These are phyloP conservation scores for Delphinapterus leucas DNA, from an alignment of 2,113 vertebrate species.

Conservation along the genomic window DNA sequence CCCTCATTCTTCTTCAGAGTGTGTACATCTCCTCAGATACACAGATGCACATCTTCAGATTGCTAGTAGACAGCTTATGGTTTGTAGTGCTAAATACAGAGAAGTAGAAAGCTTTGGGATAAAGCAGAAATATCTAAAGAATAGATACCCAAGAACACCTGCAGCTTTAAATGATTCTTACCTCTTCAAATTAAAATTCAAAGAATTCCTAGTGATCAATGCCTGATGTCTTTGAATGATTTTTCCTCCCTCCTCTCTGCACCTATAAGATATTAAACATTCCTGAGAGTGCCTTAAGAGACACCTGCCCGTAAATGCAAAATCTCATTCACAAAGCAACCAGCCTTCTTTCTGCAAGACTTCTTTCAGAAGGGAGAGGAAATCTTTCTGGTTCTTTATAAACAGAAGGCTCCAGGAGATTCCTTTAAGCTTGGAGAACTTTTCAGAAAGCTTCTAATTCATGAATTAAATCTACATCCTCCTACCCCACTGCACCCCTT, in stretches of 20 bases:
- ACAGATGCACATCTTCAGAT: neutral
- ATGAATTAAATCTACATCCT: neutral
- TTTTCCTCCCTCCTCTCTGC: neutral
- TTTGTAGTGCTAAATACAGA: neutral
- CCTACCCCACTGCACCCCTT: neutral
- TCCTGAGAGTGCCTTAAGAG: neutral
- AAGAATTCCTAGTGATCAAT: neutral
- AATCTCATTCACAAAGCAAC: neutral
- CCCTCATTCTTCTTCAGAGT: neutral
- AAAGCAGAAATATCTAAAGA: neutral
- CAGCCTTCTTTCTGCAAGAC: neutral
- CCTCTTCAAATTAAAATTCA: neutral
- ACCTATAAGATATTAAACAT: neutral
- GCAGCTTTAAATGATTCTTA: neutral
- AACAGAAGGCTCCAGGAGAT: neutral
- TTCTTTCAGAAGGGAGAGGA: neutral
- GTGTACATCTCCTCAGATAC: neutral
- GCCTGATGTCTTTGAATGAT: neutral
- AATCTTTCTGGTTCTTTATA: neutral
- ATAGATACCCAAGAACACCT: neutral
- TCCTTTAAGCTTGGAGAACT: slow-evolving; percentile 4
- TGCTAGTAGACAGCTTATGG: neutral
- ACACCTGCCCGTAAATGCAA: slow-evolving; percentile 31
- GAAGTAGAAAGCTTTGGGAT: neutral
- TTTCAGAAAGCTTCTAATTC: slow-evolving; percentile 5